Evolutionary conservation across 2,888 invertebrate genomes (phyloP).

Genomic region (Cosmia pyralina): DNA sequence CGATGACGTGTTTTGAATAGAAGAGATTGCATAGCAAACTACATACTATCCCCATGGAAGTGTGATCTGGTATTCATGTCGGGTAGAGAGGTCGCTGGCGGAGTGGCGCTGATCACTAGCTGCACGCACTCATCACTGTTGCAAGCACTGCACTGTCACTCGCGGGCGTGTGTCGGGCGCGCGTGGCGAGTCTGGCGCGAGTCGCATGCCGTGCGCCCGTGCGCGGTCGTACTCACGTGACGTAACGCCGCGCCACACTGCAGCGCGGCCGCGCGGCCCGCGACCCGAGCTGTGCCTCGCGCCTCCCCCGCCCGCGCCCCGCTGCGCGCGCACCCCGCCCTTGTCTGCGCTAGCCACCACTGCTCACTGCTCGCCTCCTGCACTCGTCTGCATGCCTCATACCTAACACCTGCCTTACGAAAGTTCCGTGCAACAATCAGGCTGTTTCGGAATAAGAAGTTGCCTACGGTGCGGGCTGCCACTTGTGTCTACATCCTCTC

Average conservation of each 20-base stretch:
- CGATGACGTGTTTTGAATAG: too few species aligned
- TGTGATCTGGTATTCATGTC: conserved; percentile 34
- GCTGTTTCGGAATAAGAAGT: not conserved
- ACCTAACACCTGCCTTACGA: not conserved
- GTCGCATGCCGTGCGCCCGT: conserved; percentile 29
- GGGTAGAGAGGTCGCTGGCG: not conserved
- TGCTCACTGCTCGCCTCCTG: conserved; percentile 22
- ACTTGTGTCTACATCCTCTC: too few species aligned
- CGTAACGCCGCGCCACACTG: conserved; percentile 79
- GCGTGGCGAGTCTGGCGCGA: conserved; percentile 10
- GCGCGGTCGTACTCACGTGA: conserved; percentile 67
- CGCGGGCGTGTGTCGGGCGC: conserved; percentile 24
- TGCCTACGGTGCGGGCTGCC: too few species aligned
- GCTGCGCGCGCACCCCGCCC: conserved; percentile 35
- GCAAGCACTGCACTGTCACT: conserved; percentile 33
- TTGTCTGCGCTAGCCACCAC: not conserved
- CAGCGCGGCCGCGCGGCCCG: conserved; percentile 68
- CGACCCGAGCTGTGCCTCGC: conserved; percentile 51
- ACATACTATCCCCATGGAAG: conserved; percentile 49
- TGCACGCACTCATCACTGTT: conserved; percentile 37
- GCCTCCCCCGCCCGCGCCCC: conserved; percentile 36
- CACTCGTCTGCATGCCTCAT: conserved; percentile 28
- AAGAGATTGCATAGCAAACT: conserved; percentile 7
- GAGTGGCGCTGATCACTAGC: conserved; percentile 15
- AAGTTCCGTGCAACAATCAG: not conserved